Percentiles rank a stretch among this genome's conserved stretches.
These are phyloP conservation scores for Glandiceps talaboti DNA, from an alignment of 53 echinoderm and acorn worm genomes.

Conservation along the genomic window DNA sequence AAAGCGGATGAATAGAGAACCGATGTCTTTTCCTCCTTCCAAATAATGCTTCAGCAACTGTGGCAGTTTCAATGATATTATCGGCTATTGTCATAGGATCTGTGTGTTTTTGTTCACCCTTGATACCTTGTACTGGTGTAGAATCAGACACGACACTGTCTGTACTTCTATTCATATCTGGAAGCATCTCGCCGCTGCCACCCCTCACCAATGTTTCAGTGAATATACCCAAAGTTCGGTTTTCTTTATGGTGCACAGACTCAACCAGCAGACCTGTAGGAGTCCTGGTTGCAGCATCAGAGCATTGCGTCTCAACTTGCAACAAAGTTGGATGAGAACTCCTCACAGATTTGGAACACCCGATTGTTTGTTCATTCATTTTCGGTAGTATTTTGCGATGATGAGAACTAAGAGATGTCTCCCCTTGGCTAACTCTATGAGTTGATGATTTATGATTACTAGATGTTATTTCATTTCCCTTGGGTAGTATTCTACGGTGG, in stretches of 20 bases:
- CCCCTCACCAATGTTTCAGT: too few species aligned
- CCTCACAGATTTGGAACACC: neutral
- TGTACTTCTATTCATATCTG: neutral
- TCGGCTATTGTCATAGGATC: neutral
- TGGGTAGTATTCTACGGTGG: too few species aligned
- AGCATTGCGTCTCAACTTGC: neutral
- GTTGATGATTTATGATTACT: neutral
- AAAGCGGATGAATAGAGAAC: slow-evolving; percentile 83
- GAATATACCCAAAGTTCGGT: too few species aligned
- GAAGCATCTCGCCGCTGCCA: neutral
- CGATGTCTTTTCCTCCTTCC: slow-evolving; percentile 24
- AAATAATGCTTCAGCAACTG: neutral
- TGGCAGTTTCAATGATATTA: neutral
- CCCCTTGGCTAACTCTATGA: neutral
- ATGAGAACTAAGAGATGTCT: neutral
- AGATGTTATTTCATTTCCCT: too few species aligned
- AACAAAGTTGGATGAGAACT: neutral
- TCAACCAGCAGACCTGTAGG: too few species aligned
- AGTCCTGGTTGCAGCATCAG: neutral
- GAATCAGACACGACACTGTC: neutral
- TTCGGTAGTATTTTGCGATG: too few species aligned
- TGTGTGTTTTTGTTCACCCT: neutral
- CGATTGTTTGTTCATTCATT: too few species aligned
- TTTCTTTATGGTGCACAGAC: neutral
- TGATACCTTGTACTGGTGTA: too few species aligned